Evolutionary conservation across 2,888 invertebrate species (phyloP), one percentile per base, ranked within the genome.

Genomic region (Xylophagus ater): DNA sequence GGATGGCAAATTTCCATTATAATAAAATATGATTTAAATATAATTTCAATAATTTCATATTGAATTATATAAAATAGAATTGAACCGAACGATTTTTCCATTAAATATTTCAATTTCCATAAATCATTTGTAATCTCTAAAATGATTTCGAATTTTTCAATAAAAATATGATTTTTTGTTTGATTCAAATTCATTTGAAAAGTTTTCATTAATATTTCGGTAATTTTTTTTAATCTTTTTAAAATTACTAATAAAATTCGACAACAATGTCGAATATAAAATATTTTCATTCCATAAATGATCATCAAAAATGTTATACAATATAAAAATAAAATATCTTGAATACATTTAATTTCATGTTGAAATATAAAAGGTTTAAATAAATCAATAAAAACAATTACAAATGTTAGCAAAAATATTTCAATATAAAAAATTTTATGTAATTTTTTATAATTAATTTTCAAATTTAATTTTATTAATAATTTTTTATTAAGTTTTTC

Each of bases 11-110:
- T 17, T 9, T 29, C 36, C 29, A 40, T 18, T 7, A 28, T 23
- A 18, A 43, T 17, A 17, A 35, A 40, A 24, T 43, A 43, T 9
- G 32, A 23, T 13, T 39, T 43, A 17, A 43, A 43, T 4, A 33
- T 32, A 9, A 40, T 20, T 6, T 39, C 39, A 29, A 43, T 32
- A 8, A 31, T 28, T 23, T 40, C 39, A 19, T 43, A 40, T 2
- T 39, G 24, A 21, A 43, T 34, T 5, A 30, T 33, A 29, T 35
- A 40, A n/a, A 43, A 33, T 9, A 43, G 13, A 33, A 43, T 43
- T 17, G 23, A 29, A 2, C 43, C 43, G 18, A 43, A 43, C 2
- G 39, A 24, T 3, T 28, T 20, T 30, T 43, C 36, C 10, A 30
- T 39, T n/a, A 40, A 3, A 13, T 2, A 12, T 24, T 43, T 43